These are phyloP conservation scores for Catocala sponsa DNA, from an alignment of 2,888 invertebrate species.

Conservation along the genomic window DNA sequence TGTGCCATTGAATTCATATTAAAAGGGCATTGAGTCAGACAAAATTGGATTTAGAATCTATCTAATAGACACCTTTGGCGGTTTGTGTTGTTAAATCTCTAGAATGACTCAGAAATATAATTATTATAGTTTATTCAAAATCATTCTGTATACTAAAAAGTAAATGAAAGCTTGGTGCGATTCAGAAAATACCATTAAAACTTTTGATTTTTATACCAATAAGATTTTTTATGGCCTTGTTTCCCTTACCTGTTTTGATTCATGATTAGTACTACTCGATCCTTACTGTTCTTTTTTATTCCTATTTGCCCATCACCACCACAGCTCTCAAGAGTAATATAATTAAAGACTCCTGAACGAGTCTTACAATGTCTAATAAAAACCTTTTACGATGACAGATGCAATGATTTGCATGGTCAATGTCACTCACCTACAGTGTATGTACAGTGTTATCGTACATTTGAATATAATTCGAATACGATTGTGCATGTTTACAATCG, in stretches of 20 bases:
- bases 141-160: slow-evolving; percentile 88
- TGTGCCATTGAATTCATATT: slow-evolving; percentile 77
- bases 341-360: too few relatives aligned
- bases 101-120: slow-evolving; percentile 75
- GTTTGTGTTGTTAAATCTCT: slow-evolving; percentile 76
- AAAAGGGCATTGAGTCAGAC: slow-evolving; percentile 81
- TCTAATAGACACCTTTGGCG: slow-evolving; percentile 71
- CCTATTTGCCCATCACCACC: too few relatives aligned
- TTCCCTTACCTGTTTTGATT: slow-evolving; percentile 16
- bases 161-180: slow-evolving; percentile 88
- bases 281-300: neutral
- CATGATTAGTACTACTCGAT: slow-evolving; percentile 2
- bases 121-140: slow-evolving; percentile 84
- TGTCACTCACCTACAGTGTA: too few relatives aligned
- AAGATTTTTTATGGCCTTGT: slow-evolving; percentile 71
- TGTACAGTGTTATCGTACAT: too few relatives aligned
- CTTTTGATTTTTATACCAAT: slow-evolving; percentile 88
- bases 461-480: too few relatives aligned
- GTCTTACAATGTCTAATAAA: too few relatives aligned
- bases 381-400: too few relatives aligned
- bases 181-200: slow-evolving; percentile 89
- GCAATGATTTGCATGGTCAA: too few relatives aligned
- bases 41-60: slow-evolving; percentile 79
- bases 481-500: too few relatives aligned
- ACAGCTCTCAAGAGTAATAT: too few relatives aligned